Conservation (phyloP, 2,113 vertebrate species). For the Anarhynchus alexandrinus region DNA sequence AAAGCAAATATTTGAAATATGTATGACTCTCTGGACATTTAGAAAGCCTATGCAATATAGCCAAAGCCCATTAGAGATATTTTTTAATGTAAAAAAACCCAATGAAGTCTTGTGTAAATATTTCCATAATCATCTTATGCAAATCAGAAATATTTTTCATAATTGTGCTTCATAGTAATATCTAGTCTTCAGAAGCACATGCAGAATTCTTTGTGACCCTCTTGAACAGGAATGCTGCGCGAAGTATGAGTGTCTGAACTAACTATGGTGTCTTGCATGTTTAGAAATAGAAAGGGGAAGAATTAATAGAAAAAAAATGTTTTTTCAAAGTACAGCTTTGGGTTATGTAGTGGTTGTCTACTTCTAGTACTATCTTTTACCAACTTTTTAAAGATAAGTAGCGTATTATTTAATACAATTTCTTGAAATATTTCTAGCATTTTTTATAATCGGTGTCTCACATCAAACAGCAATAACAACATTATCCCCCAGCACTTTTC, state of each 20-base stretch:
- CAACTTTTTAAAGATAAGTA: not conserved
- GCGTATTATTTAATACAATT: not conserved
- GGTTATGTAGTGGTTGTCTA: not conserved
- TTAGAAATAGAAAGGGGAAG: slow-evolving; percentile 3
- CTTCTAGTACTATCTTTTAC: not conserved
- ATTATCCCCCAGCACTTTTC: not conserved
- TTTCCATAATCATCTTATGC: not conserved
- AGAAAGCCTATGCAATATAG: not conserved
- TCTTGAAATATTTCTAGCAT: not conserved
- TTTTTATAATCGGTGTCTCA: not conserved
- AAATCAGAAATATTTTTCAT: not conserved
- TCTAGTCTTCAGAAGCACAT: not conserved
- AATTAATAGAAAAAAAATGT: not conserved
- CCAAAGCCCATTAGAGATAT: not conserved
- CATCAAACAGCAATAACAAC: not conserved
- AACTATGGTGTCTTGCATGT: not conserved
- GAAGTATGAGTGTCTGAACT: not conserved
- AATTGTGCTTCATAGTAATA: not conserved
- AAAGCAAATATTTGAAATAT: not conserved
- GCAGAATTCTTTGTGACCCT: not conserved
- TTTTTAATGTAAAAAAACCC: slow-evolving; percentile 29
- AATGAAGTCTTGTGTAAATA: slow-evolving; percentile 5
- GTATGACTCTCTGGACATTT: not conserved
- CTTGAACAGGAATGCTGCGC: not conserved
- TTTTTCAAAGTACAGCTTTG: not conserved